Evolutionary conservation across 2,797 vertebrate species (phyloP), one percentile per base, ranked within the genome.

Genomic region (Miichthys miiuy): DNA sequence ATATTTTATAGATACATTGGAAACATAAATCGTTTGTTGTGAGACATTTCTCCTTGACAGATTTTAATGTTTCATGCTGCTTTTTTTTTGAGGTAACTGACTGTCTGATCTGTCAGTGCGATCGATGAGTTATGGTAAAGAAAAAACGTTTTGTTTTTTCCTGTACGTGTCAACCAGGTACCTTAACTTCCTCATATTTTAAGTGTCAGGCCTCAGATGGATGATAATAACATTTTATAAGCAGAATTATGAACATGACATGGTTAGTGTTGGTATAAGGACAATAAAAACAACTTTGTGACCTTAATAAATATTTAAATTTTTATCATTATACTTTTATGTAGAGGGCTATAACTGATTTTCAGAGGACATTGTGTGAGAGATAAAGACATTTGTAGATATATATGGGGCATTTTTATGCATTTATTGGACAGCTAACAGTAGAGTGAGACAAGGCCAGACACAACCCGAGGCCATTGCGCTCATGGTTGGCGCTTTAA

Each of bases 1-100:
- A 63, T 67, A 17, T 50, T 60, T 55, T 27, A 56, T 14, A 54
- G 27, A 54, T 42, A 52, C 17, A 62, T 20, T 23, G n/a, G 17
- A 64, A 63, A 58, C 38, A 50, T 65, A 48, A 63, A 64, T 17
- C 44, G 9, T 65, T 46, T 50, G 20, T 30, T 55, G 25, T 5
- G 30, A 68, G 50, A 47, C 20, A 0, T 48, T 66, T 75, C 44
- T 38, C 50, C 48, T 30, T 18, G 47, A 68, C 30, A 57, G 42
- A 18, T 60, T 75, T 75, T 5, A 44, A 41, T 67, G 4, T 78
- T 72, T 55, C 21, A 57, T 71, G 56, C 20, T 51, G 18, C 44
- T 14, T 81, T n/a, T 54, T 54, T 57, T 46, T 55, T 44, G 14
- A 7, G 55, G 54, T 56, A 8, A 55, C 14, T 10, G n/a, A 11